Base-by-base conservation (phyloP, 2,113 vertebrate genomes). In the Paracanthobrama guichenoti region DNA sequence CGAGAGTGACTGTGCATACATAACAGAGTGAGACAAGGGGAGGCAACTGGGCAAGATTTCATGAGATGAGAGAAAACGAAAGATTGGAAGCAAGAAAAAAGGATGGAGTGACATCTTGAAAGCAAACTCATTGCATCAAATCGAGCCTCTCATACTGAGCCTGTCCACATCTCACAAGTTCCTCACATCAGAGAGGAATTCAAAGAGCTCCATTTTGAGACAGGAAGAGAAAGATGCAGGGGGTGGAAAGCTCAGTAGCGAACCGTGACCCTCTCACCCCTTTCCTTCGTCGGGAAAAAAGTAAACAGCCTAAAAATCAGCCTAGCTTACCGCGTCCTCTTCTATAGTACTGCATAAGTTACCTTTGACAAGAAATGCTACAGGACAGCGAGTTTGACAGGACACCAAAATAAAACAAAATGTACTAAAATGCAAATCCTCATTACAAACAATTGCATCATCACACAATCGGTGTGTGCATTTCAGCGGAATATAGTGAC, bases 1-100 rank as follows among this genome's bases (percentile, higher is more conserved):
- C 75, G 31, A 48, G 66, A 75, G 80, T 85, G 84, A 83, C 81
- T 85, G 60, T 80, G 84, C 87, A 88, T 88, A 85, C 81, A 88
- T 83, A 88, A 85, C 48, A 62, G 74, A 67, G 53, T 48, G 69
- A 83, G 64, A 85, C 46, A 39, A 50, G 53, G 80, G 57, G 57
- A 75, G 73, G 69, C 71, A 82, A 85, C 67, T 79, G 83, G 74
- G 79, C 26, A 12, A 75, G 64, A 79, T 83, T 81, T 84, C 44
- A 88, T 83, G 78, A 77, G 79, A 64, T 84, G 76, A 79, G 53
- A 71, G 73, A 66, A 57, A 57, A n/a, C 16, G 28, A 22, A 60
- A 31, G 64, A 57, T n/a, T 24, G 16, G 14, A 62, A 31, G 39
- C 9, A 42, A 76, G 24, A 71, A 66, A 39, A 10, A 75, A 31